Base-by-base conservation (phyloP, 2,797 vertebrate genomes). In the Simalia tracyae region DNA sequence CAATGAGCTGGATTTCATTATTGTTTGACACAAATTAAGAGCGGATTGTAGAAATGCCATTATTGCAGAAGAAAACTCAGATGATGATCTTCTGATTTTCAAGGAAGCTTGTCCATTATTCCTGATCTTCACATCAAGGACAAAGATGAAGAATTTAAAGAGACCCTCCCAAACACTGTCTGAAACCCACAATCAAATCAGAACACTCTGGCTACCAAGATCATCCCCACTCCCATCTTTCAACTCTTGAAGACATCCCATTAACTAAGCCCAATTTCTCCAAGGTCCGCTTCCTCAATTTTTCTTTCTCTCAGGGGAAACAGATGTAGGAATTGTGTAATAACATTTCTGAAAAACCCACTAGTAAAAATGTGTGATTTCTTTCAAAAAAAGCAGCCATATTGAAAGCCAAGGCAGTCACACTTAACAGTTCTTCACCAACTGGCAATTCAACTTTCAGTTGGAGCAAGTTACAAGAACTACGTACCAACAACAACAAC, bases 391-490 rank as follows among this genome's bases (percentile, higher is more conserved):
- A 88, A 63, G 93, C 92, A 93, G 93, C 91, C 86, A 89, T 64
- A 42, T 92, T 91, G 84, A 91, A 57, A 61, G 95, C 57, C 81
- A 87, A 66, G 89, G 94, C 93, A 93, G 94, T 84, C 64, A 89
- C 28, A 61, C 5, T 46, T 81, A 46, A 91, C 93, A 87, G 90
- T 92, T 94, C 81, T 84, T 15, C 5, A 2, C 28, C 12, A 64
- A 81, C 28, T 0, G 60, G 88, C 85, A 87, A 68, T 87, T 93
- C 72, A 89, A 89, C 92, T 19, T 85, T 89, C 84, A 64, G 9
- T 8, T 17, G 15, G 31, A 90, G 91, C 46, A 28, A 19, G 42
- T 26, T 46, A 46, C 8, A 92, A 93, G 88, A 90, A 89, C 0
- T 17, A 87, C 50, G 68, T 85, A 91, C 91, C 92, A 63, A 57